phyloP scores from a whole-genome alignment of 2,113 vertebrate species.

The Rhynchopsitta pachyrhyncha region DNA sequence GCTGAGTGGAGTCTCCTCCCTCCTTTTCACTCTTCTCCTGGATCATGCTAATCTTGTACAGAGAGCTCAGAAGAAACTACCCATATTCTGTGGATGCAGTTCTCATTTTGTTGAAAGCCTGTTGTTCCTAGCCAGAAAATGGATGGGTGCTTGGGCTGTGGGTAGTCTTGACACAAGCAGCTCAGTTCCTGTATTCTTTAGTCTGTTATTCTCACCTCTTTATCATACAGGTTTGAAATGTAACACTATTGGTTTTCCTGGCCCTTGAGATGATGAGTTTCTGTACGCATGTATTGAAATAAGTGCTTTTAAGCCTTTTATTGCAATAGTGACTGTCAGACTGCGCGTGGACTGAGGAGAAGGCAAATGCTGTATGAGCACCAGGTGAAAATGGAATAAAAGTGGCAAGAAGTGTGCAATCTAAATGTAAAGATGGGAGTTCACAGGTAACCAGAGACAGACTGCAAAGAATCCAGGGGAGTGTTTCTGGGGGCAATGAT shows the following conservation, averaged over 20 bases:
- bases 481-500: neutral
- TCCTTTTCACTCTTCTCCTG: neutral
- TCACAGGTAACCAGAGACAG: neutral
- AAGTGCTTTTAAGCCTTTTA: neutral
- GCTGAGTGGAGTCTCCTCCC: neutral
- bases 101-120: neutral
- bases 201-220: neutral
- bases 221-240: neutral
- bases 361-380: neutral
- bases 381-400: rapidly evolving
- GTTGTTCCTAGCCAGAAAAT: neutral
- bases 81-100: neutral
- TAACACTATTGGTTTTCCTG: neutral
- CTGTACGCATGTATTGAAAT: neutral
- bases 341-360: neutral
- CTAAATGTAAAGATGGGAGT: neutral
- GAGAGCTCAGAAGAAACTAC: neutral
- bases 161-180: neutral
- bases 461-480: neutral
- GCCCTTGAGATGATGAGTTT: neutral
- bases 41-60: neutral
- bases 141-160: neutral
- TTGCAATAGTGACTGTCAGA: neutral
- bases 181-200: neutral
- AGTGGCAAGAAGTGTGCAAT: neutral